phyloP scores from a whole-genome alignment of 2,113 vertebrate genomes.

The Oncorhynchus kisutch region DNA sequence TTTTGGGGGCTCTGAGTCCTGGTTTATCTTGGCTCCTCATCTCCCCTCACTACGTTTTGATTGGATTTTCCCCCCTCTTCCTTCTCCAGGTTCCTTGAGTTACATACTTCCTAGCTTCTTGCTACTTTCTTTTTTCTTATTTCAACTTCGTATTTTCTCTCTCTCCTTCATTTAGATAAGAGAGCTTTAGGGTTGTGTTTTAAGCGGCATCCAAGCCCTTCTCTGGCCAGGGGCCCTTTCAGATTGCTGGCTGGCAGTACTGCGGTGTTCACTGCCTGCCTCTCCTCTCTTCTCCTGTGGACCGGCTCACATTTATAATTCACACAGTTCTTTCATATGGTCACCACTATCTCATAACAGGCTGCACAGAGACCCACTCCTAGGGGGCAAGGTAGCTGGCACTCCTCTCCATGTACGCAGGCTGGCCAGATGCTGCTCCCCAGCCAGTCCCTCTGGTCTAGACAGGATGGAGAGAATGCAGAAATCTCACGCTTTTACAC shows the following conservation, averaged over 20 bases:
- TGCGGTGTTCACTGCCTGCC: constrained; percentile 19
- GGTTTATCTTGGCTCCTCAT: constrained; percentile 89
- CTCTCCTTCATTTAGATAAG: constrained; percentile 27
- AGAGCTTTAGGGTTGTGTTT: constrained; percentile 31
- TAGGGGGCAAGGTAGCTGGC: constrained; percentile 29
- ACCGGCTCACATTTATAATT: constrained; percentile 43
- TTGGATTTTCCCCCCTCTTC: constrained; percentile 70
- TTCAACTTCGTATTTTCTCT: constrained; percentile 22
- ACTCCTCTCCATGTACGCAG: background rate
- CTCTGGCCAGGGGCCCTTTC: constrained; percentile 31
- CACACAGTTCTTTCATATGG: constrained; percentile 40
- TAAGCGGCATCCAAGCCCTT: constrained; percentile 43
- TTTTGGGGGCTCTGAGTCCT: constrained; percentile 93
- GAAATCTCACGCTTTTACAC: background rate
- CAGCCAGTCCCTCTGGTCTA: constrained; percentile 9
- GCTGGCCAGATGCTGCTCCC: constrained; percentile 10
- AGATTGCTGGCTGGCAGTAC: constrained; percentile 26
- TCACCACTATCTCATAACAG: constrained; percentile 12
- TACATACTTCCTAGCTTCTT: constrained; percentile 25
- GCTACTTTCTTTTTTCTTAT: constrained; percentile 39
- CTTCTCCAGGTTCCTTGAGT: constrained; percentile 58
- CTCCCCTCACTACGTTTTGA: constrained; percentile 75
- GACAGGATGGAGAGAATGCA: background rate
- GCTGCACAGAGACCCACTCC: constrained; percentile 22
- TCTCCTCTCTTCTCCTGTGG: background rate